Conservation (phyloP, 2,888 invertebrate species). For the Rambutsinella grinnellia region DNA sequence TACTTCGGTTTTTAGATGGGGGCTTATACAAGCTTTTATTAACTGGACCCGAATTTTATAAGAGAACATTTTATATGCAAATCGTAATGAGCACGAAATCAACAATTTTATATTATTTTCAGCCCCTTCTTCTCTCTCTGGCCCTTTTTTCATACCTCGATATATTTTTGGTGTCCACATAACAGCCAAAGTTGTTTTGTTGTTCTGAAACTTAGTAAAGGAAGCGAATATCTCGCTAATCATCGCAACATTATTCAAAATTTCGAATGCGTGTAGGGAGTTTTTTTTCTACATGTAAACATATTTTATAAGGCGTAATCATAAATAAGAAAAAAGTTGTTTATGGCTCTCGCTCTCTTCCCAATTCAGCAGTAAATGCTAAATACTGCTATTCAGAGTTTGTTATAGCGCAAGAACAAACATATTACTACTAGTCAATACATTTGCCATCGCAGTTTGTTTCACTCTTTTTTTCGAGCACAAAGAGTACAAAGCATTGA, state of each 20-base stretch:
- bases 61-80: constrained; percentile 10
- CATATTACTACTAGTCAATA: background rate
- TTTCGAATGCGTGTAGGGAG: background rate
- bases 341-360: background rate
- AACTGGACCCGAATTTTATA: background rate
- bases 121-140: background rate
- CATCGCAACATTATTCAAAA: background rate
- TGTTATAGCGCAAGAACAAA: no score
- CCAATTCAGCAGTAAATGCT: background rate
- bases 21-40: background rate
- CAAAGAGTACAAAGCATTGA: background rate
- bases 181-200: background rate
- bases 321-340: background rate
- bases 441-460: background rate
- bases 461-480: background rate
- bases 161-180: background rate
- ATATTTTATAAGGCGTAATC: background rate
- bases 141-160: background rate
- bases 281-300: background rate
- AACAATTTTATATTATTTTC: background rate
- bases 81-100: constrained; percentile 19
- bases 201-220: no score
- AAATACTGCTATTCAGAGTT: background rate
- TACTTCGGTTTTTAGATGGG: no score
- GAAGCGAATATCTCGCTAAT: no score